Evolutionary conservation across 2,113 vertebrate genomes (phyloP).

Genomic region (Notiomystis cincta): DNA sequence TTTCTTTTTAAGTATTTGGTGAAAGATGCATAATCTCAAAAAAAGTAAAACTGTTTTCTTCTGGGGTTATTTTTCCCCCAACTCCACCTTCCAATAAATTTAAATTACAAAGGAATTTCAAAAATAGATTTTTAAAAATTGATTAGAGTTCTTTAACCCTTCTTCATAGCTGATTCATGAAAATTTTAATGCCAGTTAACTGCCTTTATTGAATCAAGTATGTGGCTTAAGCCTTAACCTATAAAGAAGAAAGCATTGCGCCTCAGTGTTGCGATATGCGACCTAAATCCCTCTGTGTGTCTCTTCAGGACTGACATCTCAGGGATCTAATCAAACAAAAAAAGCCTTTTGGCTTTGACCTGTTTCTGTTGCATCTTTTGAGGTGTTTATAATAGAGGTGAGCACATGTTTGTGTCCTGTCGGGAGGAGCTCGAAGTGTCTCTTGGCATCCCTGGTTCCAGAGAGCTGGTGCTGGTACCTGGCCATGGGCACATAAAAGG

Average conservation of each 20-base stretch:
- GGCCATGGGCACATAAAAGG: not conserved
- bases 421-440: rapidly evolving
- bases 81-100: not conserved
- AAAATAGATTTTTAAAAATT: not conserved
- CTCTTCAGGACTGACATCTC: not conserved
- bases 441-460: not conserved
- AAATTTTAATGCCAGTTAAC: not conserved
- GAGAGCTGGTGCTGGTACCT: not conserved
- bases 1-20: conserved; percentile 28
- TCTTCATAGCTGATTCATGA: not conserved
- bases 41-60: not conserved
- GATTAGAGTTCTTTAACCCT: not conserved
- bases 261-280: rapidly evolving
- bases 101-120: not conserved
- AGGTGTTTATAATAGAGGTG: not conserved
- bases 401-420: rapidly evolving
- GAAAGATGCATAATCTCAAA: conserved; percentile 35
- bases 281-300: not conserved
- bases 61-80: not conserved
- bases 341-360: not conserved
- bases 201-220: not conserved
- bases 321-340: not conserved
- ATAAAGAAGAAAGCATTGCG: not conserved
- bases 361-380: not conserved
- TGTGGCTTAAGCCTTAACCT: not conserved